Percentiles rank a stretch among this genome's conserved stretches.
Evolutionary conservation across 2,797 vertebrate genomes (phyloP).

Genomic region (Tarsius wallacei): DNA sequence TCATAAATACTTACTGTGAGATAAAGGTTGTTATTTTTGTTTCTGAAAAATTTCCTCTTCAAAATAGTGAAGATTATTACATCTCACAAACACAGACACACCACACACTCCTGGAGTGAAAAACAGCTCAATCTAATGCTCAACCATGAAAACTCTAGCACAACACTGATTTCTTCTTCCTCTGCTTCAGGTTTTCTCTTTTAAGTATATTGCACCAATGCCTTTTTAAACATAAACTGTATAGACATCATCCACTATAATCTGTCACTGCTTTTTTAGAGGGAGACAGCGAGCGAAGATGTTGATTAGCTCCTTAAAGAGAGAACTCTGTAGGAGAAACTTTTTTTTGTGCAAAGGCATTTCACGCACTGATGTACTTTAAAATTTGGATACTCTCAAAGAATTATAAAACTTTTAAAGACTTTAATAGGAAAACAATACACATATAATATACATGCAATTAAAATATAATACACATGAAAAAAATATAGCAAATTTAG

Average conservation of each 20-base stretch:
- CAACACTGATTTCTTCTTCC: not conserved
- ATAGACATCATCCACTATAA: not conserved
- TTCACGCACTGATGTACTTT: not conserved
- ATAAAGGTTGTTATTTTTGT: not conserved
- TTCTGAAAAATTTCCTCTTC: not conserved
- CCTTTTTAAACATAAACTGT: not conserved
- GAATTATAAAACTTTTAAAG: not conserved
- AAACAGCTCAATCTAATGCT: conserved; percentile 13
- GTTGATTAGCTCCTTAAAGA: not conserved
- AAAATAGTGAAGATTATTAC: not conserved
- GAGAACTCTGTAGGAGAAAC: not conserved
- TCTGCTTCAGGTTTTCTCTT: not conserved
- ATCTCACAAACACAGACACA: not conserved
- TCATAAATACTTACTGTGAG: not conserved
- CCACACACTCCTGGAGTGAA: not conserved
- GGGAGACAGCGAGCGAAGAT: not conserved
- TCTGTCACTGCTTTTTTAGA: not conserved
- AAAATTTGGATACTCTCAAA: conserved; percentile 41
- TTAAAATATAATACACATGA: not conserved
- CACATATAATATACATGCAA: not conserved
- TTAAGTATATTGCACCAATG: not conserved
- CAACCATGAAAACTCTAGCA: not conserved
- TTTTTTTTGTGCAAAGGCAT: not conserved
- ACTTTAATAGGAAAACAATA: not conserved
- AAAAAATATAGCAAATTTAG: not conserved